phyloP scores from a whole-genome alignment of 92 coral and sea anemone species.

The Scolanthus callimorphus region DNA sequence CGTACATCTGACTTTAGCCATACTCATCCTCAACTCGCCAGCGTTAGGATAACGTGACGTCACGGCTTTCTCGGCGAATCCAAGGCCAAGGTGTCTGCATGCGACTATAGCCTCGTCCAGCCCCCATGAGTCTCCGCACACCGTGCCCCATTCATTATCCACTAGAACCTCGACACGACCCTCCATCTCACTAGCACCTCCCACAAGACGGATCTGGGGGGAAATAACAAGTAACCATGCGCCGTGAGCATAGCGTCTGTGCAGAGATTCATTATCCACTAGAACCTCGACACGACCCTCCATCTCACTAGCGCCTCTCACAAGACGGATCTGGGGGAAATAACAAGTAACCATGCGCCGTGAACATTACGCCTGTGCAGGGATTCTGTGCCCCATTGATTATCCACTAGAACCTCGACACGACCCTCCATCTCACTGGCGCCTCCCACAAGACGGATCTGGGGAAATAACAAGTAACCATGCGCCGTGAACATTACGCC shows the following conservation, averaged over 20 bases:
- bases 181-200: slow-evolving; percentile 40
- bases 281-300: slow-evolving; percentile 82
- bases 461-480: too few species aligned
- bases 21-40: slow-evolving; percentile 34
- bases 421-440: slow-evolving; percentile 59
- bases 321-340: too few species aligned
- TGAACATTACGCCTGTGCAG: too few species aligned
- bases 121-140: slow-evolving; percentile 87
- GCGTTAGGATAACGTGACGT: slow-evolving; percentile 30
- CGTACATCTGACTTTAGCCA: slow-evolving; percentile 73
- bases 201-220: slow-evolving; percentile 70
- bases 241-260: too few species aligned
- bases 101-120: slow-evolving; percentile 79
- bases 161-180: slow-evolving; percentile 81
- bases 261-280: slow-evolving; percentile 33
- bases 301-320: too few species aligned
- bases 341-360: too few species aligned
- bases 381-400: slow-evolving; percentile 79
- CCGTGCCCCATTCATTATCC: slow-evolving; percentile 70
- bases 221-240: too few species aligned
- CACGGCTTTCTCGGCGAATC: slow-evolving; percentile 54
- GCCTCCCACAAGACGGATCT: slow-evolving; percentile 75
- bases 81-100: slow-evolving; percentile 78
- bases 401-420: slow-evolving; percentile 65
- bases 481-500: too few species aligned